Evolutionary conservation across 1,140 invertebrate species (phyloP).

Genomic region (Micrasema longulum): DNA sequence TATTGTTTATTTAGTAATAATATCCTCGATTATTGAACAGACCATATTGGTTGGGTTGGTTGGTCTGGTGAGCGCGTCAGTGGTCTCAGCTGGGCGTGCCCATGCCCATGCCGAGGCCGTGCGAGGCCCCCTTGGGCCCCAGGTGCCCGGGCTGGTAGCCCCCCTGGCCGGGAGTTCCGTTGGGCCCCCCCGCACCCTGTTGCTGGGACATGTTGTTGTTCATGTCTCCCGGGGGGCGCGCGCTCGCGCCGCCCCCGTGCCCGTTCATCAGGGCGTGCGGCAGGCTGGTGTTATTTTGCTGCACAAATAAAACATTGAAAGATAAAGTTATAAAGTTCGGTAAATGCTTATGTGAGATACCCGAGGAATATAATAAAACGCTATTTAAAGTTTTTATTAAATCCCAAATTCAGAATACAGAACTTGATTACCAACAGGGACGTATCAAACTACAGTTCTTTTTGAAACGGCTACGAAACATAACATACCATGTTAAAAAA

Average conservation of each 20-base stretch:
- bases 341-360: too few species aligned
- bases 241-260: constrained; percentile 52
- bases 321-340: background rate
- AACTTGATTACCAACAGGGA: too few species aligned
- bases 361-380: too few species aligned
- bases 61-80: constrained; percentile 56
- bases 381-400: too few species aligned
- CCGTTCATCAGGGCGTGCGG: constrained; percentile 63
- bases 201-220: constrained; percentile 68
- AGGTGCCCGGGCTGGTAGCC: constrained; percentile 57
- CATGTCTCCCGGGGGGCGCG: constrained; percentile 60
- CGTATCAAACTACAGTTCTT: too few species aligned
- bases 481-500: too few species aligned
- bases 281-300: constrained; percentile 63
- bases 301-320: constrained; percentile 37
- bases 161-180: constrained; percentile 25
- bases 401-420: too few species aligned
- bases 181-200: constrained; percentile 46
- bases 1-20: constrained; percentile 33
- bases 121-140: constrained; percentile 57
- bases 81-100: constrained; percentile 68
- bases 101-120: constrained; percentile 59
- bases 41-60: constrained; percentile 18
- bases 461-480: too few species aligned
- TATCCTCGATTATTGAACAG: constrained; percentile 44